Evolutionary conservation across 2,113 vertebrate species (phyloP), one percentile per base, ranked within the genome.

Genomic region (Ciconia maguari): DNA sequence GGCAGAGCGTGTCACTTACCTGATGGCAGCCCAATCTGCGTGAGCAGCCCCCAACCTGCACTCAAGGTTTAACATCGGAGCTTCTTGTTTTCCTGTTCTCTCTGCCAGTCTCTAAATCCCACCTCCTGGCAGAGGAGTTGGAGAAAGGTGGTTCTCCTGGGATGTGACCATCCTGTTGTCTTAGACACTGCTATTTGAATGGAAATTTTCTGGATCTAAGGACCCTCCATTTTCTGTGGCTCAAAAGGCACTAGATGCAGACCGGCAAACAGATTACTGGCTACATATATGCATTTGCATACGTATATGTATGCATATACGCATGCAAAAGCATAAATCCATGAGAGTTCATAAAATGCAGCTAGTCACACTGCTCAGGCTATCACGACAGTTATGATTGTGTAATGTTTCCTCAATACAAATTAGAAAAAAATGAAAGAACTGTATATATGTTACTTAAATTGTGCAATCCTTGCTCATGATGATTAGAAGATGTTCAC

Each of bases 41-140:
- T 6, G n/a, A 60, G 62, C 19, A 76, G 66, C 42, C 21, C 41
- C 48, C 21, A 46, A 60, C 29, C 2, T 12, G 20, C 48, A 34
- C 7, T 62, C 3, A 0, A 44, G 71, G 27, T 36, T 91, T 65
- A 42, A 44, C 9, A 6, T 1, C 0, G 0, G 38, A 82, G 11
- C 10, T 76, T 36, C 64, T 88, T n/a, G 5, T 62, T 79, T 60
- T 81, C 34, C 55, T 85, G 6, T 44, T 71, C 57, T 38, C 42
- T 83, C 34, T 32, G 16, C 38, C 1, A 6, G 29, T n/a, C n/a
- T 80, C 38, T 29, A 76, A 79, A 82, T 60, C n/a, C 21, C 19
- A 83, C 5, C 52, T 62, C 11, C 26, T 60, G 36, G 36, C 48
- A 64, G 30, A 86, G 16, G 22, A 84, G 34, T 10, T 57, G 68